Evolutionary conservation across 2,797 vertebrate genomes (phyloP).

Genomic region (Anguilla anguilla): DNA sequence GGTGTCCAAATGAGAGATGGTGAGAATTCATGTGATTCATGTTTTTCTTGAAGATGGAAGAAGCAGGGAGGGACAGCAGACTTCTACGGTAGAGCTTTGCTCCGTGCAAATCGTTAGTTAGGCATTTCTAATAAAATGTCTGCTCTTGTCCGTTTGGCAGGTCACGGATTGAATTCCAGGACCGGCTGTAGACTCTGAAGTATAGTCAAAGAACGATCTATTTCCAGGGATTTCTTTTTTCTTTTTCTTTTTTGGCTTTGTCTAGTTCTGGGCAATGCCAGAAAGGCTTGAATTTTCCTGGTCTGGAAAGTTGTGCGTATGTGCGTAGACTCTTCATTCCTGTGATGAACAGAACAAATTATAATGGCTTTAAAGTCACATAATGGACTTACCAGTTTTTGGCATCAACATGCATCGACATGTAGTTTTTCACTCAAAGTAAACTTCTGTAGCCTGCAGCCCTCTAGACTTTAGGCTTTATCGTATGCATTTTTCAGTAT

Average conservation of each 20-base stretch:
- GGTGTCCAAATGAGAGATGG: background rate
- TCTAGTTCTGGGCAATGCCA: constrained; percentile 16
- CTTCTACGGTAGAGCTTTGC: background rate
- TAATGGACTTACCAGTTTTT: constrained; percentile 37
- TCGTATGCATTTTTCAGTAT: constrained; percentile 17
- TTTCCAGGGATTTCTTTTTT: background rate
- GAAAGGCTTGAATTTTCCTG: constrained; percentile 33
- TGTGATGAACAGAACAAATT: constrained; percentile 47
- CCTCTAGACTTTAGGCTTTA: constrained; percentile 7
- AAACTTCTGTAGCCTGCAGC: constrained; percentile 10
- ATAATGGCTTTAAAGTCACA: constrained; percentile 34
- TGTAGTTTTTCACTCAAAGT: constrained; percentile 33
- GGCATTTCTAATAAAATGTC: constrained; percentile 18
- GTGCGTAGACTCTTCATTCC: constrained; percentile 28
- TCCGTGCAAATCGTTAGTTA: constrained; percentile 5
- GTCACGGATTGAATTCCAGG: constrained; percentile 23
- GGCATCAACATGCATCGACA: constrained; percentile 37
- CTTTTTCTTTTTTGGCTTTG: background rate
- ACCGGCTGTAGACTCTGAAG: constrained; percentile 10
- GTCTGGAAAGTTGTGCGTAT: constrained; percentile 35
- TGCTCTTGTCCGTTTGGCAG: constrained; percentile 14
- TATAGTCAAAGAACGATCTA: background rate
- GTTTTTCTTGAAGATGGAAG: background rate
- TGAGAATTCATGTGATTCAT: background rate
- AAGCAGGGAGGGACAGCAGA: background rate